Conservation (phyloP, 2,797 vertebrate genomes). For the Gymnopithys bicolor region DNA sequence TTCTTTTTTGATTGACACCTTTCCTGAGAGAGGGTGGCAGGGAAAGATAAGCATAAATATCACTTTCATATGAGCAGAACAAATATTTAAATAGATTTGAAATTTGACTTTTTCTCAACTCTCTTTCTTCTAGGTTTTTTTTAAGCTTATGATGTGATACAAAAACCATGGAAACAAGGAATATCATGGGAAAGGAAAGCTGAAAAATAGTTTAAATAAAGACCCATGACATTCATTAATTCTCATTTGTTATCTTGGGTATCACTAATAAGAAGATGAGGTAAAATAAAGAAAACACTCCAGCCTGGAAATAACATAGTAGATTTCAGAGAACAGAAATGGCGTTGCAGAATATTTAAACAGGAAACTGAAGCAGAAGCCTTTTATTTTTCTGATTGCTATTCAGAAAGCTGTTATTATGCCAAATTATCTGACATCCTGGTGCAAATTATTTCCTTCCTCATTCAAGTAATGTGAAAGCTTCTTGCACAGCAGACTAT, state of each 20-base stretch:
- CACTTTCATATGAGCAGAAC: background rate
- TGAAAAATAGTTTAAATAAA: background rate
- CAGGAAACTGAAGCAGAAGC: background rate
- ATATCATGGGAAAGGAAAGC: background rate
- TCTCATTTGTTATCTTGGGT: background rate
- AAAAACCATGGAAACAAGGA: background rate
- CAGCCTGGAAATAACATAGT: background rate
- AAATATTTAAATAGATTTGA: background rate
- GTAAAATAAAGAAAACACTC: background rate
- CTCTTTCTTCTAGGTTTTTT: background rate
- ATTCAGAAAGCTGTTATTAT: constrained; percentile 54
- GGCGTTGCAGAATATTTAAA: background rate
- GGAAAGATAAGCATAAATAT: background rate
- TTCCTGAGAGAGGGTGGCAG: constrained; percentile 80
- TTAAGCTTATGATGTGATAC: background rate
- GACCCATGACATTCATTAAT: background rate
- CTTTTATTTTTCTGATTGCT: constrained; percentile 7
- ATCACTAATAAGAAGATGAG: background rate
- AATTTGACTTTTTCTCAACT: background rate
- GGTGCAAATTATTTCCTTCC: constrained; percentile 73
- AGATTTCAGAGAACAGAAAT: background rate
- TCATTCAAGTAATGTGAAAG: constrained; percentile 48
- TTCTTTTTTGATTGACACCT: constrained; percentile 96
- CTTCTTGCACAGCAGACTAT: background rate
- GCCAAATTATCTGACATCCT: constrained; percentile 57